Conservation (phyloP, 2,113 vertebrate species). For the Microcebus lehilahytsara region DNA sequence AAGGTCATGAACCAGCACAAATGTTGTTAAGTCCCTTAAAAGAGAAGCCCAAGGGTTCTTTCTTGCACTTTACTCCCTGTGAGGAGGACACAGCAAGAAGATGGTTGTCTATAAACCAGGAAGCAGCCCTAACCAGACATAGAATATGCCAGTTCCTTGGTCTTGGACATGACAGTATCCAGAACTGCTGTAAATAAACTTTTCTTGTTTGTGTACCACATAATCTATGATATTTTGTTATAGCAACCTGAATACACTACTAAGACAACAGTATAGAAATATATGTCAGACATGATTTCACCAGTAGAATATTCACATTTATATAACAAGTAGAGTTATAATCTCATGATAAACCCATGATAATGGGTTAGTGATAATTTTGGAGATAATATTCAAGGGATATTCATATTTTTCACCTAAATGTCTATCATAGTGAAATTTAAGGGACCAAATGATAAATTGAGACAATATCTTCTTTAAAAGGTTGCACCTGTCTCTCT, state of each 20-base stretch:
- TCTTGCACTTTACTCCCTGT: neutral
- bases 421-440: neutral
- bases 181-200: neutral
- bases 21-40: neutral
- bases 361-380: neutral
- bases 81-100: neutral
- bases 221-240: neutral
- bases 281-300: neutral
- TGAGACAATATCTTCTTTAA: neutral
- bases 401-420: neutral
- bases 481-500: neutral
- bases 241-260: neutral
- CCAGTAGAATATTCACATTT: conserved; percentile 4
- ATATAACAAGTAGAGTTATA: neutral
- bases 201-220: neutral
- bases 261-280: neutral
- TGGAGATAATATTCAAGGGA: neutral
- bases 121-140: neutral
- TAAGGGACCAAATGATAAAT: neutral
- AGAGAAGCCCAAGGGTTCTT: neutral
- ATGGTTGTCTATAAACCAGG: neutral
- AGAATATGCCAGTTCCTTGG: neutral
- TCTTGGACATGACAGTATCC: neutral
- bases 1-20: neutral
- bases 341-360: neutral